Conservation (phyloP, 1,140 invertebrate species). For the Phocides pigmalion region DNA sequence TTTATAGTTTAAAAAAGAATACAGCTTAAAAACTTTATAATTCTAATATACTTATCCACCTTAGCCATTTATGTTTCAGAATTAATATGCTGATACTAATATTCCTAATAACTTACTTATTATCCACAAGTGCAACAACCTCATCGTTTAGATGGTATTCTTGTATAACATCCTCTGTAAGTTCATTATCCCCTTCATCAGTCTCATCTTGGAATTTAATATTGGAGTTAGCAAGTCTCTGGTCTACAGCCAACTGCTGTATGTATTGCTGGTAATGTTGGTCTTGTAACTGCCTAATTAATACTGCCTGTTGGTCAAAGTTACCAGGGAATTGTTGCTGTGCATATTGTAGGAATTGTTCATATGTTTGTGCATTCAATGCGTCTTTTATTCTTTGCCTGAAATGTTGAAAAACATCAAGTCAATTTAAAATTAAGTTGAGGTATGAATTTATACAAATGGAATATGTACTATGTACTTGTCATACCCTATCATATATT, state of each 20-base stretch:
- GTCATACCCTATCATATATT: too few species aligned
- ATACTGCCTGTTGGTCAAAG: conserved; percentile 95
- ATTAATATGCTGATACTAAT: too few species aligned
- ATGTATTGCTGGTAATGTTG: conserved; percentile 99
- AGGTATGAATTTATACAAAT: too few species aligned
- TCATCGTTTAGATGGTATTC: conserved; percentile 67
- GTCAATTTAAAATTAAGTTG: not conserved
- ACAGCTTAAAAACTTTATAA: too few species aligned
- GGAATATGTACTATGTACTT: too few species aligned
- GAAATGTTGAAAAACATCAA: conserved; percentile 45
- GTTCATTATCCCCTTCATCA: conserved; percentile 46
- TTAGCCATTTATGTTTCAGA: too few species aligned
- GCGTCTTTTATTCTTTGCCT: conserved; percentile 96
- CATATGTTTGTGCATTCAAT: conserved; percentile 97
- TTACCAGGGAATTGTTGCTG: conserved; percentile 97
- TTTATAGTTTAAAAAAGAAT: too few species aligned
- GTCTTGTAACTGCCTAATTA: conserved; percentile 97
- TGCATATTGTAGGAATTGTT: conserved; percentile 96
- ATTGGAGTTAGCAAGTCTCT: conserved; percentile 79
- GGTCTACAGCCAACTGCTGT: conserved; percentile 89
- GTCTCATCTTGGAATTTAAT: conserved; percentile 54
- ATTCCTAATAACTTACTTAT: conserved; percentile 62
- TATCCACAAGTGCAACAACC: conserved; percentile 43
- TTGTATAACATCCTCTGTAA: conserved; percentile 47
- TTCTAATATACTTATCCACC: too few species aligned